Conservation (phyloP, 1,140 invertebrate species). For the Onthophagus taurus region DNA sequence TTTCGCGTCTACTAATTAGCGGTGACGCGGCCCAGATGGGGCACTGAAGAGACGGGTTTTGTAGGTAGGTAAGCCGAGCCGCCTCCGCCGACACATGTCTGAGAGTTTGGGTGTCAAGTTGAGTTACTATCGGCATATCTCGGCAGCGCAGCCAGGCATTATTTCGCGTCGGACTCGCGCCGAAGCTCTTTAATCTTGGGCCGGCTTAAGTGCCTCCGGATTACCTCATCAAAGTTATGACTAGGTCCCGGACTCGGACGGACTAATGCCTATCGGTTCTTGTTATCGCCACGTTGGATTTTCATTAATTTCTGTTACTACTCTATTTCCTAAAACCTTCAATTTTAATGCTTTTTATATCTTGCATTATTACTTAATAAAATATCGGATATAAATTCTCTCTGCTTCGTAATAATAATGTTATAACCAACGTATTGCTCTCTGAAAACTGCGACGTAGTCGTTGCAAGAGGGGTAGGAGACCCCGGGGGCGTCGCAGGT, state of each 20-base stretch:
- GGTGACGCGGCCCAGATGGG: too few species aligned
- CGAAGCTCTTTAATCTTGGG: constrained; percentile 38
- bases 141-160: constrained; percentile 32
- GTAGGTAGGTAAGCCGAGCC: too few species aligned
- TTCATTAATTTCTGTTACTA: not conserved
- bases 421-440: too few species aligned
- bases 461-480: too few species aligned
- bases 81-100: constrained; percentile 39
- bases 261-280: constrained; percentile 12
- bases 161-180: constrained; percentile 35
- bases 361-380: too few species aligned
- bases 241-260: constrained; percentile 19
- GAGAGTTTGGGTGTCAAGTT: constrained; percentile 36
- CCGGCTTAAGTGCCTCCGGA: constrained; percentile 33
- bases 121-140: constrained; percentile 40
- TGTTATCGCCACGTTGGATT: constrained; percentile 11
- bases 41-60: too few species aligned
- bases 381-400: too few species aligned
- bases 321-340: not conserved
- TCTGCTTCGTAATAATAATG: too few species aligned
- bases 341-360: too few species aligned
- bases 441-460: too few species aligned
- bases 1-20: too few species aligned
- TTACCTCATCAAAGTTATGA: constrained; percentile 38
- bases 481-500: too few species aligned